Percentiles rank a stretch among this genome's conserved stretches.
Conservation (phyloP, 2,888 invertebrate genomes). For the Agrotis puta region DNA sequence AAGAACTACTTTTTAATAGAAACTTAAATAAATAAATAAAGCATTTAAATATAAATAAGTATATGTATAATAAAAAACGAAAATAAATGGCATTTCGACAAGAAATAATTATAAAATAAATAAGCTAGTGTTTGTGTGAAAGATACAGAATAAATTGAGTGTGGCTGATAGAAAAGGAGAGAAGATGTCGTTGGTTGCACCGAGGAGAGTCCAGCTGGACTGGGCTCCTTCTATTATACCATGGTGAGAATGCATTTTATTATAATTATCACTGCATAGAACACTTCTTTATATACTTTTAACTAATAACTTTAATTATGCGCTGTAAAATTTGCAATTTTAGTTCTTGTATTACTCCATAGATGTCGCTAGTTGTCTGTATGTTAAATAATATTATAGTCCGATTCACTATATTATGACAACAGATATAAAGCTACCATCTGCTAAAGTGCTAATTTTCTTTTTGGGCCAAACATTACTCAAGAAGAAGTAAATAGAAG, state of each 20-base stretch:
- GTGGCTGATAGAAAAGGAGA: constrained; percentile 69
- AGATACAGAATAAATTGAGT: constrained; percentile 51
- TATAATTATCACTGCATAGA: too few species aligned
- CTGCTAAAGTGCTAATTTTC: too few species aligned
- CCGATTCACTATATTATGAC: too few species aligned
- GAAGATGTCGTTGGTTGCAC: constrained; percentile 87
- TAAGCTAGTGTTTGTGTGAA: constrained; percentile 41
- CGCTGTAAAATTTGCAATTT: too few species aligned
- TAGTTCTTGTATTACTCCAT: too few species aligned
- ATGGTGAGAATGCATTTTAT: constrained; percentile 75
- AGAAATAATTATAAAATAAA: background rate
- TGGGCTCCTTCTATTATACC: constrained; percentile 86
- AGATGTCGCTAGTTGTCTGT: too few species aligned
- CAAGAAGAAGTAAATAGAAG: too few species aligned
- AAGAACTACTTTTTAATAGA: constrained; percentile 32
- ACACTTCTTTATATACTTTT: too few species aligned
- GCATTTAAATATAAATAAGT: constrained; percentile 7
- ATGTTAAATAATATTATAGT: too few species aligned
- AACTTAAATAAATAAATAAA: constrained; percentile 16
- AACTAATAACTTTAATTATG: too few species aligned
- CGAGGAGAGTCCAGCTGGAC: constrained; percentile 84
- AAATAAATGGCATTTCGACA: constrained; percentile 54
- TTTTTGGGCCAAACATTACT: too few species aligned
- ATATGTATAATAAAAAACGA: constrained; percentile 15
- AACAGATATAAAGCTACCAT: too few species aligned